Base-by-base conservation (phyloP, 2,888 invertebrate species). In the Drosophila stalkeri region DNA sequence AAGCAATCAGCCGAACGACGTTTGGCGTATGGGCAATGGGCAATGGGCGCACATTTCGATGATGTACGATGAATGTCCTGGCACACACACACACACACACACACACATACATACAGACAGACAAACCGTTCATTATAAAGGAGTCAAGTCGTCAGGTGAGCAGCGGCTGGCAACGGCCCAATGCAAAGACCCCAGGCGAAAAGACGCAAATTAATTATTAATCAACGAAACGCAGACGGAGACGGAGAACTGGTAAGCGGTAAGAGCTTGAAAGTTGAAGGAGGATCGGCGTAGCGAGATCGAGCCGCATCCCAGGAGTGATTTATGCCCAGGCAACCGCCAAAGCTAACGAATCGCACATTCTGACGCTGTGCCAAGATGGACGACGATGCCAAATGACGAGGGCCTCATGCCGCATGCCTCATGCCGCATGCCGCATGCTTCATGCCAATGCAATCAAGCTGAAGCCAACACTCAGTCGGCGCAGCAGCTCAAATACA, bases 171-270 rank as follows among this genome's bases (percentile, higher is more conserved):
- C 64, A 64, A 46, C 54, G 37, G 27, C 46, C 60, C n/a, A n/a
- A 61, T 27, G 2, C 78, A 63, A 71, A 65, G 64, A 72, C 79
- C 79, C 74, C 75, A 72, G 87, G 85, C 89, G 77, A 77, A 57
- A 82, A 79, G 86, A 87, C 91, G 83, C 91, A 92, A 92, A 92
- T 92, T 92, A 92, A 92, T 92, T 92, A 92, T 92, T 92, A 92
- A 92, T 92, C 92, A 92, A 90, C 90, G 85, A 90, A 91, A 85
- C 80, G 86, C 82, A 60, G 41, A 55, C 37, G 51, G 51, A 16
- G 35, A 39, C 3, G 18, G 60, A 7, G 47, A 57, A n/a, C n/a
- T n/a, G n/a, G n/a, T n/a, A 12, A 18, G 49, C n/a, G 2, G 44
- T 41, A 47, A 11, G 8, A 16, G 56, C 18, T 18, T 39, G 37